These are phyloP conservation scores for Lasioglossum albipes DNA, from an alignment of 1,140 invertebrate species.

Conservation along the genomic window DNA sequence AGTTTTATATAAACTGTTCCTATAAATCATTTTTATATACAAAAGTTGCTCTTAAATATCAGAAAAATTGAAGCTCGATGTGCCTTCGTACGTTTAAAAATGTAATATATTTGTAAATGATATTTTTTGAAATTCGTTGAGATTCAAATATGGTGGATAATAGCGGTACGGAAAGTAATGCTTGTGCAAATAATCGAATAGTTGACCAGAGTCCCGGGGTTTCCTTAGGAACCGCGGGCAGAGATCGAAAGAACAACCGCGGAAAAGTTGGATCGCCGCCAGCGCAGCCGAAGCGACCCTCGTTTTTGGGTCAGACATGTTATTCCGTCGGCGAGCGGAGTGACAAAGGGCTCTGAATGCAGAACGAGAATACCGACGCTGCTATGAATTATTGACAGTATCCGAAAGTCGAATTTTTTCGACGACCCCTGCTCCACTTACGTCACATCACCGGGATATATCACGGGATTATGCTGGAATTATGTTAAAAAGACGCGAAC, in stretches of 20 bases:
- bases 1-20: too few species aligned
- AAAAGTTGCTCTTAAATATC: too few species aligned
- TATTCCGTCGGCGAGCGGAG: conserved; percentile 22
- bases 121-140: too few species aligned
- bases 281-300: conserved; percentile 12
- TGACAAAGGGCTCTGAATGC: conserved; percentile 41
- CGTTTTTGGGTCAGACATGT: conserved; percentile 43
- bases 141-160: too few species aligned
- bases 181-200: too few species aligned
- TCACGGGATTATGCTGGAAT: conserved; percentile 14
- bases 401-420: conserved; percentile 32
- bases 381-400: conserved; percentile 36
- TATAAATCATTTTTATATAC: too few species aligned
- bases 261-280: conserved; percentile 27
- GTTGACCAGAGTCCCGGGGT: neutral
- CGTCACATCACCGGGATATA: neutral
- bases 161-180: too few species aligned
- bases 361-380: conserved; percentile 22
- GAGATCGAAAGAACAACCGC: neutral
- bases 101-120: too few species aligned
- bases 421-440: neutral
- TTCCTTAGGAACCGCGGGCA: conserved; percentile 6
- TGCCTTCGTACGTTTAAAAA: too few species aligned
- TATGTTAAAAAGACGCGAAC: neutral
- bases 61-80: too few species aligned